phyloP scores from a whole-genome alignment of 2,113 vertebrate genomes.

The Oreotrochilus melanogaster region DNA sequence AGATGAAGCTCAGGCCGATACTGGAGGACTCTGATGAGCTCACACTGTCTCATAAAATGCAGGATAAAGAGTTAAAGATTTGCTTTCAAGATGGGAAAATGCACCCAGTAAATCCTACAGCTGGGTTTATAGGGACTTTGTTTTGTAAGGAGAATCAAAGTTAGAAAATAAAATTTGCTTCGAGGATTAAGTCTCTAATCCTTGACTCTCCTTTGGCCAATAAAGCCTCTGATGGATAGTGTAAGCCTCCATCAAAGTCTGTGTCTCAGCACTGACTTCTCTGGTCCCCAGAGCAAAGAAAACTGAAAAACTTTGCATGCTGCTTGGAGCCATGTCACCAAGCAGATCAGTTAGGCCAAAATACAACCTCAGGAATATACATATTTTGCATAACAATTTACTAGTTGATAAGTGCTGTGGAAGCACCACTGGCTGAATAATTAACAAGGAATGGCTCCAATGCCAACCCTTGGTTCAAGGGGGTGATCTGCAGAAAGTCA shows the following conservation, averaged over 20 bases:
- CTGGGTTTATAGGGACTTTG: conserved; percentile 30
- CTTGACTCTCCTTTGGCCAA: conserved; percentile 35
- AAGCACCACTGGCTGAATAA: background rate
- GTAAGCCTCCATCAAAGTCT: background rate
- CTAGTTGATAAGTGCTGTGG: background rate
- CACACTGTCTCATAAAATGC: background rate
- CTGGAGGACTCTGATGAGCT: background rate
- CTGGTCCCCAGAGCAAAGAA: background rate
- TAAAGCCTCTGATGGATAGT: conserved; percentile 17
- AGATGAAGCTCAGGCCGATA: background rate
- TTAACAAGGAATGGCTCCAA: background rate
- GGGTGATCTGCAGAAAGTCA: background rate
- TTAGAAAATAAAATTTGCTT: conserved; percentile 64
- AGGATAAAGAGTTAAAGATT: background rate
- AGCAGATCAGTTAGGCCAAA: background rate
- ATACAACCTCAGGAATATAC: background rate
- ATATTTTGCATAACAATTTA: background rate
- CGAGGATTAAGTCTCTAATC: conserved; percentile 53
- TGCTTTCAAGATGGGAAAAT: conserved; percentile 34
- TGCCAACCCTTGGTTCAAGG: background rate
- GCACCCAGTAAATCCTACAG: background rate
- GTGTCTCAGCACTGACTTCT: background rate
- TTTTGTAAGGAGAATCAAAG: conserved; percentile 57
- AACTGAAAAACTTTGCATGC: background rate
- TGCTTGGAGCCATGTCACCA: background rate